Evolutionary conservation across 1,140 invertebrate genomes (phyloP), one percentile per base, ranked within the genome.

Genomic region (Pogonomyrmex californicus): DNA sequence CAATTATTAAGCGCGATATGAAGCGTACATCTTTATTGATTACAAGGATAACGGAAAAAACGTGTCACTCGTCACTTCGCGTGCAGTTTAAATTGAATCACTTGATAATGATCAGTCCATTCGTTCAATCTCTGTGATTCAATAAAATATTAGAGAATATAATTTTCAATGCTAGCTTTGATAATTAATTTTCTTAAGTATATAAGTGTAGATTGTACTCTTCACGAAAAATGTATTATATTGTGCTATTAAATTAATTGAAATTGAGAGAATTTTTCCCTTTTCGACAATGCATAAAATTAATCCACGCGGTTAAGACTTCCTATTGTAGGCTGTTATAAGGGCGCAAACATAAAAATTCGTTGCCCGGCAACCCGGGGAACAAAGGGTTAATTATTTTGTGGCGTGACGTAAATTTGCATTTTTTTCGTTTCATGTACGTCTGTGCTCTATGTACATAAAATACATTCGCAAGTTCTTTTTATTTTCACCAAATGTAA

Each of bases 311-410:
- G 14, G 14, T 44, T 33, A 81, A 71, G 65, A 81, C 38, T 81
- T 56, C 1, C 23, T 10, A 44, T 71, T 71, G 65, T 44, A 41
- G 49, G 14, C 17, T 44, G 36, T 44, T n/a, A 70, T 68, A 70
- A 81, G 49, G 14, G 36, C n/a, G n/a, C 54, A 54, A 77, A 77
- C n/a, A 30, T 63, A 63, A 78, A 81, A 70, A 71, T 79, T 65
- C n/a, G 49, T 54, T 30, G 17, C 49, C 36, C 12, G 49, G 51
- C 58, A 44, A 36, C 60, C 17, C 47, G 23, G 7, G 36, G 14
- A 81, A 81, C 78, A 81, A 81, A 81, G 65, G 56, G 78, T 70
- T 71, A 81, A 81, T 81, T 81, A 81, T 70, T 56, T 81, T 56
- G 38, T 23, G 41, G 47, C 14, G 38, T 44, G 17, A 81, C 14